Evolutionary conservation across 2,888 invertebrate genomes (phyloP).

Genomic region (Agrotis ipsilon): DNA sequence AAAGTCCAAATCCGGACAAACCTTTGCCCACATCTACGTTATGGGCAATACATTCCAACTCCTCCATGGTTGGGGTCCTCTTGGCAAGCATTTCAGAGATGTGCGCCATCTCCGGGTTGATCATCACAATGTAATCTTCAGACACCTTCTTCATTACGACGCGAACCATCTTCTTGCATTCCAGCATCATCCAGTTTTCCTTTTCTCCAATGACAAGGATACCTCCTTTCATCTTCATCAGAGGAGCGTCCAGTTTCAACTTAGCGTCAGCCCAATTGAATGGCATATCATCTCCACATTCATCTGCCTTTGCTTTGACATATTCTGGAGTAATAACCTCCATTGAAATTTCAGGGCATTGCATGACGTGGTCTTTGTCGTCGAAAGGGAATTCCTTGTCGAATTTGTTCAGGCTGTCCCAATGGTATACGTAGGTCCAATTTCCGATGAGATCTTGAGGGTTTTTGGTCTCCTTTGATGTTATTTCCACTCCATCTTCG

Average conservation of each 20-base stretch:
- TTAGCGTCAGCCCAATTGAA: conserved; percentile 55
- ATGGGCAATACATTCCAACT: conserved; percentile 54
- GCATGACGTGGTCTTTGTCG: background rate
- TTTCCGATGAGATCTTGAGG: conserved; percentile 45
- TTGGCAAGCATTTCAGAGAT: conserved; percentile 41
- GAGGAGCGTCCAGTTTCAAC: conserved; percentile 38
- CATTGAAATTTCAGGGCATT: conserved; percentile 43
- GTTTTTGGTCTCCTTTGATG: conserved; percentile 13
- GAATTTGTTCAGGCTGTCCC: conserved; percentile 46
- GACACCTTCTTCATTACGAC: conserved; percentile 40
- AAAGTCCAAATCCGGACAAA: conserved; percentile 24
- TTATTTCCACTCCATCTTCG: conserved; percentile 46
- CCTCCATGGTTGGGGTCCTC: conserved; percentile 3
- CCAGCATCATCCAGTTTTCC: conserved; percentile 50
- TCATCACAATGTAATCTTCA: conserved; percentile 48
- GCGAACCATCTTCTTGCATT: conserved; percentile 33
- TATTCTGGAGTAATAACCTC: conserved; percentile 19
- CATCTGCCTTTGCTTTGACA: conserved; percentile 23
- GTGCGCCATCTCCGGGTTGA: conserved; percentile 39
- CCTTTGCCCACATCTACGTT: conserved; percentile 47
- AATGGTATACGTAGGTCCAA: conserved; percentile 58
- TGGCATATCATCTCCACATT: conserved; percentile 28
- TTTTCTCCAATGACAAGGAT: conserved; percentile 45
- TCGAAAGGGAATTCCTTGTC: conserved; percentile 17
- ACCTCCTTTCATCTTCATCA: conserved; percentile 26